phyloP scores from a whole-genome alignment of 2,888 invertebrate species.

The Perithous albicinctus region DNA sequence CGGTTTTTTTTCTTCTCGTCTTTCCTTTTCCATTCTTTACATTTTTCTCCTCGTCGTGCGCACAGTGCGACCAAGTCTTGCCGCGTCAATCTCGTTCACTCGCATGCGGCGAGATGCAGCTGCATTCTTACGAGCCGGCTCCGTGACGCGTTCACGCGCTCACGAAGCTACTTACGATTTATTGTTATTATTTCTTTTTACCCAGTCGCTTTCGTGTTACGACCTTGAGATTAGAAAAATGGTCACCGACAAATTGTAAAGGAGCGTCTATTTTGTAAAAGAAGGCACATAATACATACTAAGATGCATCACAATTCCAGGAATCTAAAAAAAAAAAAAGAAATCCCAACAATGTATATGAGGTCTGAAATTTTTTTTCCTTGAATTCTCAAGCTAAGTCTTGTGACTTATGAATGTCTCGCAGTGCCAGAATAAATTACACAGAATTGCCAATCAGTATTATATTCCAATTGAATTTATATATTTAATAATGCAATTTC shows the following conservation, averaged over 20 bases:
- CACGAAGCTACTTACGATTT: background rate
- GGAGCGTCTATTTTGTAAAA: too few relatives aligned
- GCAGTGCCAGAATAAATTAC: background rate
- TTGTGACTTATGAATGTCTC: background rate
- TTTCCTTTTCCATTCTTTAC: background rate
- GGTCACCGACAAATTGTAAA: background rate
- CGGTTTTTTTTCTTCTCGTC: background rate
- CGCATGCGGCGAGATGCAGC: background rate
- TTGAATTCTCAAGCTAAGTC: background rate
- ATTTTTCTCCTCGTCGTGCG: background rate
- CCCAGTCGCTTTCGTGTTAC: background rate
- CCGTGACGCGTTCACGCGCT: background rate
- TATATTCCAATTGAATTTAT: background rate
- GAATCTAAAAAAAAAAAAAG: background rate
- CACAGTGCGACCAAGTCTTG: background rate
- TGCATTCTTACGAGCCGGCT: background rate
- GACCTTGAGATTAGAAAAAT: conserved; percentile 3
- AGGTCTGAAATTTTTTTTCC: background rate
- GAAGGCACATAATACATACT: background rate
- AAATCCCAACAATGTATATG: background rate
- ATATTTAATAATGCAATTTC: background rate
- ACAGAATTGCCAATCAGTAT: background rate
- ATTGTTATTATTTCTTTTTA: background rate
- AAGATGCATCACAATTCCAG: background rate
- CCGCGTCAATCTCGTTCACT: background rate